Evolutionary conservation across 2,113 vertebrate genomes (phyloP).

Genomic region (Todiramphus chloris): DNA sequence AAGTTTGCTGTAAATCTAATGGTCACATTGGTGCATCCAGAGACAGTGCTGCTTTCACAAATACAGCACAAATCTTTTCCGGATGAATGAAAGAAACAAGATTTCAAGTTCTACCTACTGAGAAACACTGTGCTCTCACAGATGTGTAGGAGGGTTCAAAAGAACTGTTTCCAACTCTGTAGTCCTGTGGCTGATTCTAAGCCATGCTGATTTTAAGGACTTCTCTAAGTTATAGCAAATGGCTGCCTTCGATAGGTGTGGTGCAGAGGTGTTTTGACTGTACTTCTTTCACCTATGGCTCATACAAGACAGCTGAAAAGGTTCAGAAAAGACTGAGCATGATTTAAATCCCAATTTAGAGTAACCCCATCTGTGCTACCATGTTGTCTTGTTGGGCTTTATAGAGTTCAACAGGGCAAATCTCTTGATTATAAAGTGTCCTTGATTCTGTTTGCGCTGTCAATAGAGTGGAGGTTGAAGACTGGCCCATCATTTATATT

Average conservation of each 20-base stretch:
- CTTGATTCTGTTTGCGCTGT: not conserved
- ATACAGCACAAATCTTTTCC: not conserved
- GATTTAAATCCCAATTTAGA: not conserved
- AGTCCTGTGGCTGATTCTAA: not conserved
- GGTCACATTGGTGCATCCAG: conserved; percentile 18
- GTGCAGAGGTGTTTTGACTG: not conserved
- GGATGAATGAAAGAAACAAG: not conserved
- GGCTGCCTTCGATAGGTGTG: not conserved
- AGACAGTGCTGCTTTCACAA: not conserved
- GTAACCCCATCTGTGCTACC: not conserved
- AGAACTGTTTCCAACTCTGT: not conserved
- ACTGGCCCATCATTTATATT: not conserved
- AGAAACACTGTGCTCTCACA: not conserved
- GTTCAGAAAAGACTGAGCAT: not conserved
- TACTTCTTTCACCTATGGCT: not conserved
- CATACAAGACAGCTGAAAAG: not conserved
- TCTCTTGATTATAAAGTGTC: not conserved
- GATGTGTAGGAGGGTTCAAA: not conserved
- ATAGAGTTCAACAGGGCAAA: not conserved
- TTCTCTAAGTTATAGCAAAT: not conserved
- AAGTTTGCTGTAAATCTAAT: not conserved
- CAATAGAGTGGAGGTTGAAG: not conserved
- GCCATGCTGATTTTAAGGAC: not conserved
- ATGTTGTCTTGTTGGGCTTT: not conserved
- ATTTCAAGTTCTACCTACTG: not conserved